phyloP scores from a whole-genome alignment of 2,797 vertebrate species.

The Centropyge bicolor region DNA sequence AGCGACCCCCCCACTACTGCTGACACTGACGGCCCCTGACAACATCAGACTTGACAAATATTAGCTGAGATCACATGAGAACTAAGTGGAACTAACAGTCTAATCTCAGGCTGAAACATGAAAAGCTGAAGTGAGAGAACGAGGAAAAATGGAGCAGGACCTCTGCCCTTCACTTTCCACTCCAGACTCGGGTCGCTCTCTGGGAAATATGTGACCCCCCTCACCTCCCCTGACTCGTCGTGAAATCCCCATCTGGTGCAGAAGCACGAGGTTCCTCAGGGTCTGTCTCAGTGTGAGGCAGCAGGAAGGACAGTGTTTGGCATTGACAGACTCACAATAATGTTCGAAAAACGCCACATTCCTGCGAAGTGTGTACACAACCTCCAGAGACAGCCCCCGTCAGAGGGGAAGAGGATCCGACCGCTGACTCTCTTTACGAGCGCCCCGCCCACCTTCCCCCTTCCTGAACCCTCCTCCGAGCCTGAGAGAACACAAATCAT shows the following conservation, averaged over 20 bases:
- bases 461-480: constrained; percentile 23
- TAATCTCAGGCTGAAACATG: constrained; percentile 38
- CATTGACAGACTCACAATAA: not conserved
- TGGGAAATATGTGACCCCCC: constrained; percentile 73
- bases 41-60: constrained; percentile 60
- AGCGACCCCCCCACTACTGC: constrained; percentile 10
- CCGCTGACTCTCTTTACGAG: constrained; percentile 14
- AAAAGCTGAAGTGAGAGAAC: constrained; percentile 41
- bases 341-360: constrained; percentile 19
- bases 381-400: constrained; percentile 7
- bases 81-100: constrained; percentile 55
- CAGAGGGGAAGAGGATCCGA: constrained; percentile 12
- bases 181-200: constrained; percentile 27
- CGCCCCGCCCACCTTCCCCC: constrained; percentile 34
- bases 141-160: constrained; percentile 51
- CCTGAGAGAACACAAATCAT: constrained; percentile 62
- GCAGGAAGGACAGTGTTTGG: constrained; percentile 2
- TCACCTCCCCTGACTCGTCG: constrained; percentile 41
- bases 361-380: constrained; percentile 41
- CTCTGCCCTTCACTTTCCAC: constrained; percentile 51
- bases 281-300: not conserved
- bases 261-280: constrained; percentile 17
- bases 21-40: constrained; percentile 48
- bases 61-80: constrained; percentile 50
- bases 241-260: constrained; percentile 37